Percentiles rank a stretch among this genome's conserved stretches.
These are phyloP conservation scores for Calcarius lapponicus DNA, from an alignment of 2,797 vertebrate species.

Conservation along the genomic window DNA sequence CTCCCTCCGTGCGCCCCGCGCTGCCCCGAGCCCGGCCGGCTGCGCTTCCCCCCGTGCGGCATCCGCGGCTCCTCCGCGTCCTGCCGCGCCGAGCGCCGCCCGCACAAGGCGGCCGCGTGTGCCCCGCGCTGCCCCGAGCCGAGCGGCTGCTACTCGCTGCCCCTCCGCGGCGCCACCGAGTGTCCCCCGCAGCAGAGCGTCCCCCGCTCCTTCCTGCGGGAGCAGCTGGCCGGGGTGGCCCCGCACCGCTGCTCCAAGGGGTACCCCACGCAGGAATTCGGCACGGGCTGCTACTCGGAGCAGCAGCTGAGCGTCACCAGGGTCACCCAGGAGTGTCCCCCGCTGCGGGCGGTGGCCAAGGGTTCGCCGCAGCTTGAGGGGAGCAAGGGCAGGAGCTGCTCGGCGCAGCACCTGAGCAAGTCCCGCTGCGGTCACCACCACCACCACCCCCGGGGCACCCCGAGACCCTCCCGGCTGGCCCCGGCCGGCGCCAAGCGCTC, in stretches of 20 bases:
- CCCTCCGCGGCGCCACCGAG: neutral
- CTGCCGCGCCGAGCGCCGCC: neutral
- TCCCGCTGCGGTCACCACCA: neutral
- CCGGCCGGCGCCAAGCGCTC: neutral
- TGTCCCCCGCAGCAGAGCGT: neutral
- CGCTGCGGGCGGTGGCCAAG: fast-evolving
- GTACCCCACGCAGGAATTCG: neutral
- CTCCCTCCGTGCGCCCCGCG: neutral
- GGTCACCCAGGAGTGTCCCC: neutral
- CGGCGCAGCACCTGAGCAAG: neutral
- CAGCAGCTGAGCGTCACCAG: neutral
- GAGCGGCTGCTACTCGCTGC: neutral
- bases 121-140: fast-evolving
- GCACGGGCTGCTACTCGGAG: neutral
- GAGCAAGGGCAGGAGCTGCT: neutral
- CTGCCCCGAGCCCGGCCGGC: neutral
- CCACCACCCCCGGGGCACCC: neutral
- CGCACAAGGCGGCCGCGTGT: neutral
- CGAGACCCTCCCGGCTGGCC: fast-evolving
- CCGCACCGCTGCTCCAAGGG: slow-evolving; percentile 27
- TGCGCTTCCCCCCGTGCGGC: slow-evolving; percentile 44
- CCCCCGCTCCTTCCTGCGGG: neutral
- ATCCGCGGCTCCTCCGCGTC: neutral
- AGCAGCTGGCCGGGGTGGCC: fast-evolving
- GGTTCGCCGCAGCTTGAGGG: neutral